These are phyloP conservation scores for Myxocyprinus asiaticus DNA, from an alignment of 2,113 vertebrate genomes.

Conservation along the genomic window DNA sequence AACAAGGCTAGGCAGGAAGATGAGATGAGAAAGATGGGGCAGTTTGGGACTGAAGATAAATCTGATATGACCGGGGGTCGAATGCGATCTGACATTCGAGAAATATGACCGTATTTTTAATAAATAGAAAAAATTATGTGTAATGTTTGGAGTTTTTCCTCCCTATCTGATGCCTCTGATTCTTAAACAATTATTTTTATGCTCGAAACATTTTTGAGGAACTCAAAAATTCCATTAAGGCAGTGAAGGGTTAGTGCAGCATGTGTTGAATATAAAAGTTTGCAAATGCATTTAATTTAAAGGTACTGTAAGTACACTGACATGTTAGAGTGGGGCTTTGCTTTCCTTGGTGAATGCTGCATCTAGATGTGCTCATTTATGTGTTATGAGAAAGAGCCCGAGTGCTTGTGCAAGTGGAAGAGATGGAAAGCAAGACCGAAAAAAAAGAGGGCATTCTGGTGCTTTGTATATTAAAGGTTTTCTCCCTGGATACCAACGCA, in stretches of 20 bases:
- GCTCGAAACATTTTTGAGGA: not conserved
- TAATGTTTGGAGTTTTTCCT: not conserved
- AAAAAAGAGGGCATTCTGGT: constrained; percentile 57
- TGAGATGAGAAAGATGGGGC: constrained; percentile 47
- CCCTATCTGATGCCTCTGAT: not conserved
- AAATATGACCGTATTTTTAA: constrained; percentile 50
- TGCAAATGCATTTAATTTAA: constrained; percentile 49
- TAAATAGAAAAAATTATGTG: constrained; percentile 14
- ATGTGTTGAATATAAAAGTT: constrained; percentile 32
- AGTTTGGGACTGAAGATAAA: constrained; percentile 42
- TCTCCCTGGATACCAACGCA: constrained; percentile 68
- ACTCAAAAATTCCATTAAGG: constrained; percentile 22
- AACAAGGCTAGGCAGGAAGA: constrained; percentile 20
- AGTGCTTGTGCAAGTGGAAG: constrained; percentile 31
- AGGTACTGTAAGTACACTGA: constrained; percentile 44
- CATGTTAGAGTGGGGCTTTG: constrained; percentile 28
- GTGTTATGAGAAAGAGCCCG: constrained; percentile 13
- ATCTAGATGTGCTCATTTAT: constrained; percentile 40
- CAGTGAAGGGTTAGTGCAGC: not conserved
- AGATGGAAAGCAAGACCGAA: constrained; percentile 44
- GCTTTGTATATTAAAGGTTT: constrained; percentile 59
- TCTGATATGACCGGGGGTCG: constrained; percentile 14
- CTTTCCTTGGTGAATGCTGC: constrained; percentile 14
- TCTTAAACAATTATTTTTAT: constrained; percentile 17
- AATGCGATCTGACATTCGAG: constrained; percentile 46